These are phyloP conservation scores for Apamea epomidion DNA, from an alignment of 2,888 invertebrate species.

Conservation along the genomic window DNA sequence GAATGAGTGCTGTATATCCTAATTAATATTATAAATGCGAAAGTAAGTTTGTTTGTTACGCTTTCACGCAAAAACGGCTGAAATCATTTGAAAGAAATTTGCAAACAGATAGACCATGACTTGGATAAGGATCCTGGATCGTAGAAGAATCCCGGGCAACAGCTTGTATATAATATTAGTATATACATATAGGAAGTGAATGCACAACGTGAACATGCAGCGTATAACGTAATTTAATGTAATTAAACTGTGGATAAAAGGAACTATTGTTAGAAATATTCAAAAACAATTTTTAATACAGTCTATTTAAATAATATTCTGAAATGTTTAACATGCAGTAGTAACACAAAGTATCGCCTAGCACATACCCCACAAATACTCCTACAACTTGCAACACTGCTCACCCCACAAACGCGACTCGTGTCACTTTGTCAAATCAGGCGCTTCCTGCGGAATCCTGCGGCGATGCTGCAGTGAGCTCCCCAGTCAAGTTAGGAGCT, in stretches of 20 bases:
- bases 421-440: slow-evolving; percentile 51
- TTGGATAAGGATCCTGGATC: too few species aligned
- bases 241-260: neutral
- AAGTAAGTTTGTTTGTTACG: too few species aligned
- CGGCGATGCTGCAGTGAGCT: neutral
- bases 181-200: too few species aligned
- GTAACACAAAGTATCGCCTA: neutral
- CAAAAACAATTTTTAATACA: neutral
- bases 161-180: too few species aligned
- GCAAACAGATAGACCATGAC: too few species aligned
- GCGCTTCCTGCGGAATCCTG: slow-evolving; percentile 20
- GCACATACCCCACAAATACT: neutral
- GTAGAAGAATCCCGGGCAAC: too few species aligned
- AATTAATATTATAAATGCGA: too few species aligned
- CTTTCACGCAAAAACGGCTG: too few species aligned
- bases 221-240: too few species aligned
- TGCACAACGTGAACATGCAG: too few species aligned
- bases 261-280: neutral
- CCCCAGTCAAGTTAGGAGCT: neutral
- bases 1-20: too few species aligned
- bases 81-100: too few species aligned
- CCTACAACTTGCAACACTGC: neutral
- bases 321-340: neutral
- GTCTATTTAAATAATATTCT: neutral
- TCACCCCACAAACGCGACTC: slow-evolving; percentile 1